Conservation (phyloP, 2,797 vertebrate genomes). For the Sylvilagus floridanus region DNA sequence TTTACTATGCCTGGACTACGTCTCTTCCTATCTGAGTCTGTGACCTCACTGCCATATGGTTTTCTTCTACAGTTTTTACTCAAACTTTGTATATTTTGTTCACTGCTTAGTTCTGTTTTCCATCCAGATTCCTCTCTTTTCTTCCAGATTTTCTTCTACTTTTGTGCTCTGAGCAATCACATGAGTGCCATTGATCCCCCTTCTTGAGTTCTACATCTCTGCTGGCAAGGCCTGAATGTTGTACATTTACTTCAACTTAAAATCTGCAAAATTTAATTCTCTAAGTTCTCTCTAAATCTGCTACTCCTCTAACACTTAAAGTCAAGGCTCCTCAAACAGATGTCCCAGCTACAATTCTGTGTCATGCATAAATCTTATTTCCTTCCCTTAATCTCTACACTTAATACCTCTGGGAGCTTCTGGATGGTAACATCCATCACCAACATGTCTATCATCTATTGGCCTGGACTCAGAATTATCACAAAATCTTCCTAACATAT, state of each 20-base stretch:
- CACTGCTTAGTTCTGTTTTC: neutral
- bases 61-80: constrained; percentile 28
- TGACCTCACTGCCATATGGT: neutral
- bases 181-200: neutral
- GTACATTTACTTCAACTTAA: neutral
- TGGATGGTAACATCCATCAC: neutral
- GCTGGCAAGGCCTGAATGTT: neutral
- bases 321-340: neutral
- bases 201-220: neutral
- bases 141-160: neutral
- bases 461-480: neutral
- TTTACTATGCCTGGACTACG: neutral
- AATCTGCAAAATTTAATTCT: neutral
- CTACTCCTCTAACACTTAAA: neutral
- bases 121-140: neutral
- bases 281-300: neutral
- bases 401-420: neutral
- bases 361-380: neutral
- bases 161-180: neutral
- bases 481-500: neutral
- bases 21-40: neutral
- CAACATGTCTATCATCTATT: neutral
- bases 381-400: neutral
- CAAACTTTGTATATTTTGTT: neutral
- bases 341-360: neutral